These are phyloP conservation scores for Leiothrix lutea DNA, from an alignment of 2,113 vertebrate species.

Conservation along the genomic window DNA sequence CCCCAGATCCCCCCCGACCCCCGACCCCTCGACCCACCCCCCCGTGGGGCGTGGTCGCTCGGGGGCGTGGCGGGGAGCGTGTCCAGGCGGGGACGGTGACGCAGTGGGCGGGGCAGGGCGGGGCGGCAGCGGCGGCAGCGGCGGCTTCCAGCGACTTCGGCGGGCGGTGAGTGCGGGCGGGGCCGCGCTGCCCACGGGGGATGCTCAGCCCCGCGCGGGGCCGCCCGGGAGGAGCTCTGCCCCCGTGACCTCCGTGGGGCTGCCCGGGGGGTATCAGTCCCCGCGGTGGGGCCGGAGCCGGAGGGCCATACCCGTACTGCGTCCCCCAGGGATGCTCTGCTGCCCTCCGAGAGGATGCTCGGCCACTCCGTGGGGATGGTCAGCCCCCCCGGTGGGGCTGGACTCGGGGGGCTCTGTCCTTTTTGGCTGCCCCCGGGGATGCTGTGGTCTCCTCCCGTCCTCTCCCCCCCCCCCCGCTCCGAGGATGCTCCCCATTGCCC, in stretches of 20 bases:
- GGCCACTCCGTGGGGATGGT: background rate
- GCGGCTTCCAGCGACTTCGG: constrained; percentile 22
- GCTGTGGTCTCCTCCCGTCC: background rate
- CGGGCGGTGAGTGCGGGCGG: constrained; percentile 49
- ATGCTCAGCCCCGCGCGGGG: background rate
- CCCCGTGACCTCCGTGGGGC: no score
- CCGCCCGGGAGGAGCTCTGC: background rate
- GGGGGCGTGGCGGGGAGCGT: background rate
- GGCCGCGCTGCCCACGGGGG: background rate
- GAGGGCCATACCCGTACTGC: background rate
- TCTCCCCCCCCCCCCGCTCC: accelerated
- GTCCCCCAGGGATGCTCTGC: background rate
- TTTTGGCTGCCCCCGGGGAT: background rate
- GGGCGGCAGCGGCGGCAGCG: background rate
- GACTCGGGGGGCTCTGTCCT: background rate
- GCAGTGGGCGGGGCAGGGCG: background rate
- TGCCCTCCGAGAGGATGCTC: background rate
- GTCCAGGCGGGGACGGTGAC: background rate
- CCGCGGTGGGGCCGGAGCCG: background rate
- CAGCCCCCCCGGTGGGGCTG: background rate
- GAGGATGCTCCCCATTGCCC: background rate
- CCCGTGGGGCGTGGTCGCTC: background rate
- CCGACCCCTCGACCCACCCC: no score
- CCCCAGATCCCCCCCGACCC: background rate
- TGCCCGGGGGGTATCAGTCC: background rate